A percentile compares a stretch with the other conserved stretches of the same genome.
phyloP scores from a whole-genome alignment of 2,888 invertebrate genomes.

The Dexiosoma caninum region DNA sequence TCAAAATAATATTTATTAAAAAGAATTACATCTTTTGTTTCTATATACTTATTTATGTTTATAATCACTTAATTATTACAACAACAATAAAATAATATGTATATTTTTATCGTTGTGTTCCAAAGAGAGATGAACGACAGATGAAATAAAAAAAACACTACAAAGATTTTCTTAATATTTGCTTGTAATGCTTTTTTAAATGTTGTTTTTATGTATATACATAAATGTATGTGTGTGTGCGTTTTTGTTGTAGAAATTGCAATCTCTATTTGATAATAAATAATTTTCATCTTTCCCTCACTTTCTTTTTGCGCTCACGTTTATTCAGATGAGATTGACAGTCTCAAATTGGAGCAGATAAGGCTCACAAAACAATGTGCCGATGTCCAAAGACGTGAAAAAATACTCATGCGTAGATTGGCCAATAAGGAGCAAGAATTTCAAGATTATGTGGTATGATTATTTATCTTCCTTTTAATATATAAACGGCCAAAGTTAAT shows the following conservation, averaged over 20 bases:
- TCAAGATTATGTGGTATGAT: slow-evolving; percentile 92
- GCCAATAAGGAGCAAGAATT: slow-evolving; percentile 98
- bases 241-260: slow-evolving; percentile 9
- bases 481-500: background rate
- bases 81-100: background rate
- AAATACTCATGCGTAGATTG: slow-evolving; percentile 92
- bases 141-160: slow-evolving; percentile 26
- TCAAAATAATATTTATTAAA: slow-evolving; percentile 53
- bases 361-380: slow-evolving; percentile 88
- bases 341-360: slow-evolving; percentile 84
- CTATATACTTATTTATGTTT: slow-evolving; percentile 50
- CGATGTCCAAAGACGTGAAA: slow-evolving; percentile 94
- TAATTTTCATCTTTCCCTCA: slow-evolving; percentile 11
- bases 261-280: background rate
- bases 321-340: slow-evolving; percentile 76
- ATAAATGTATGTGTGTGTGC: slow-evolving; percentile 34
- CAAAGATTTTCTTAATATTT: slow-evolving; percentile 36
- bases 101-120: slow-evolving; percentile 26
- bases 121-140: slow-evolving; percentile 5
- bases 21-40: slow-evolving; percentile 46
- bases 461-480: too few relatives aligned
- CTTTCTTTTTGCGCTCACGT: background rate
- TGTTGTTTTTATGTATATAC: too few relatives aligned
- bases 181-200: slow-evolving; percentile 56
- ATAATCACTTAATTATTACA: slow-evolving; percentile 34